Base-by-base conservation (phyloP, 2,888 invertebrate species). In the Horisme vitalbata region DNA sequence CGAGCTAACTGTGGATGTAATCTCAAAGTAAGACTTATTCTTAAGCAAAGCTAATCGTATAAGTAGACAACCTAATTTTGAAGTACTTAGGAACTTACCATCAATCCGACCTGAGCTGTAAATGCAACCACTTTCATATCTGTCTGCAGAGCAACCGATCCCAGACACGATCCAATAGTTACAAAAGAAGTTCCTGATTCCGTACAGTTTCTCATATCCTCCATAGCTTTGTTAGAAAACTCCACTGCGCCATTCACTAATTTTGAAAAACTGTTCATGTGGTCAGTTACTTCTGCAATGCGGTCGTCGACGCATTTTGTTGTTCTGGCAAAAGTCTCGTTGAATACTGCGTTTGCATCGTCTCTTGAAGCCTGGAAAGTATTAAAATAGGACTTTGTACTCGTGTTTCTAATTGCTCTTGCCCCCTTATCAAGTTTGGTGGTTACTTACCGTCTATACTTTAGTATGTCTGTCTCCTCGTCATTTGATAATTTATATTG, bases 181-280 rank as follows among this genome's bases (percentile, higher is more conserved):
- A 81, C 46, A 3, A 86, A 46, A n/a, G n/a, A n/a, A 41, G 69
- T 74, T 1, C 60, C 62, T 33, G 52, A 48, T 20, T 65, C 63
- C 0, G 76, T 71, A 38, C 88, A 89, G 26, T 66, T 65, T 35
- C 63, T 75, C 75, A 87, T 75, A 7, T 79, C 69, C 0, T 61
- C 68, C n/a, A 80, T 10, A 28, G 77, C 73, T 1, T 39, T 48
- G 18, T 65, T 64, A 0, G 76, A 69, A 37, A 66, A 73, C 0
- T 61, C 62, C 1, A 75, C 52, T 0, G 80, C 81, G 0, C 61
- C 61, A 3, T 56, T 55, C 3, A 81, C 63, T 5, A 75, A 27
- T 9, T 47, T 49, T 7, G 50, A 57, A 1, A 85, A 61, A 4
- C 61, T 52, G 5, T 67, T 46, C 1, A 85, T 65, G 31, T 78